Evolutionary conservation across 2,113 vertebrate species (phyloP).

Genomic region (Labeo catla): DNA sequence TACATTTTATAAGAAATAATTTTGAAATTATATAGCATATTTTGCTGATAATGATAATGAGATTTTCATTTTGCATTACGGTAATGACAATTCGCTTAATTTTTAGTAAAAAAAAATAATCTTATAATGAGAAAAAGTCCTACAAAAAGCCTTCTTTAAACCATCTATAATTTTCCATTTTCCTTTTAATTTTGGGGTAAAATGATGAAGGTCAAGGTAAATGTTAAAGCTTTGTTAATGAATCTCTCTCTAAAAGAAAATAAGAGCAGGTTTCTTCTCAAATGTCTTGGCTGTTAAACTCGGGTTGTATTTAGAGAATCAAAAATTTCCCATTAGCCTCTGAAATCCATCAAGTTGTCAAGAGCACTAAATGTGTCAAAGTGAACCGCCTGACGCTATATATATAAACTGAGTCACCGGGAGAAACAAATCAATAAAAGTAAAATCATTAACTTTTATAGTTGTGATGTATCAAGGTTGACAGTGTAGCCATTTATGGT

Average conservation of each 20-base stretch:
- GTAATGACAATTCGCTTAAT: neutral
- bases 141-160: neutral
- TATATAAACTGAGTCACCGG: neutral
- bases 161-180: neutral
- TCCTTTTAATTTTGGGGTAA: neutral
- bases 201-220: neutral
- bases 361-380: neutral
- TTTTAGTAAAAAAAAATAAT: neutral
- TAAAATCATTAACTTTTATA: conserved; percentile 14
- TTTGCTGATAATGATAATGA: neutral
- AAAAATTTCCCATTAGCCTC: conserved; percentile 3
- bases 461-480: neutral
- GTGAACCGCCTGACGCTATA: neutral
- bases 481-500: neutral
- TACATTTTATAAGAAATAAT: neutral
- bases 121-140: neutral
- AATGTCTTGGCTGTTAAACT: neutral
- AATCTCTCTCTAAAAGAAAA: neutral
- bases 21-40: neutral
- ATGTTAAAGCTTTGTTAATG: neutral
- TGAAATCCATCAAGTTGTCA: conserved; percentile 2
- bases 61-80: neutral
- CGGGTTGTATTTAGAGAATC: neutral
- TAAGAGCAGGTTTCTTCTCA: neutral
- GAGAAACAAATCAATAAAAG: conserved; percentile 15